phyloP scores from a whole-genome alignment of 2,888 invertebrate genomes.

The Pterostichus niger region DNA sequence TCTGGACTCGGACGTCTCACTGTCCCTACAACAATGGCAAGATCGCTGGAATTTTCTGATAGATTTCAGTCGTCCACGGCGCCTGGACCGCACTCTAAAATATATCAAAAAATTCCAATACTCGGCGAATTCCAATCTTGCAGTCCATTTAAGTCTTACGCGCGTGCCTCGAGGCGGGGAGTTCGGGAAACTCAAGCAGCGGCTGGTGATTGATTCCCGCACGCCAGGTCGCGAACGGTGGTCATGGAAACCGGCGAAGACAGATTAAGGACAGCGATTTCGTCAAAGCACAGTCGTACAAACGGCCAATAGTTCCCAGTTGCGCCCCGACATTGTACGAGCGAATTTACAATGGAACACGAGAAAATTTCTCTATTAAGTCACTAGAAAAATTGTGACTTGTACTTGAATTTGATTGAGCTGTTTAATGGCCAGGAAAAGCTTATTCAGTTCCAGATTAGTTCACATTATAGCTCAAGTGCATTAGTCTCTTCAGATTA shows the following conservation, averaged over 20 bases:
- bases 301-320: constrained; percentile 14
- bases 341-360: constrained; percentile 18
- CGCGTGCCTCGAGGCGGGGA: constrained; percentile 29
- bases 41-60: constrained; percentile 64
- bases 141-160: constrained; percentile 62
- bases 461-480: neutral
- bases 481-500: neutral
- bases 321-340: constrained; percentile 11
- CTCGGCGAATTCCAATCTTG: constrained; percentile 64
- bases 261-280: constrained; percentile 16
- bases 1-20: constrained; percentile 12
- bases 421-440: constrained; percentile 17
- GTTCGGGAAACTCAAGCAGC: neutral
- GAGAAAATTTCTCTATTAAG: constrained; percentile 33
- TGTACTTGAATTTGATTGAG: constrained; percentile 28
- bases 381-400: constrained; percentile 12
- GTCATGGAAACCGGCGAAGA: constrained; percentile 48
- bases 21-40: constrained; percentile 57
- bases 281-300: constrained; percentile 30
- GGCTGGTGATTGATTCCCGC: constrained; percentile 54
- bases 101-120: constrained; percentile 66
- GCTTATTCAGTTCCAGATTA: neutral
- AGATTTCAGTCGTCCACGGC: constrained; percentile 57
- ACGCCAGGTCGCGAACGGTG: constrained; percentile 50
- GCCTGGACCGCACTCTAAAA: constrained; percentile 59